phyloP scores from a whole-genome alignment of 2,797 vertebrate genomes.

The Neosilurus mollespiculum region DNA sequence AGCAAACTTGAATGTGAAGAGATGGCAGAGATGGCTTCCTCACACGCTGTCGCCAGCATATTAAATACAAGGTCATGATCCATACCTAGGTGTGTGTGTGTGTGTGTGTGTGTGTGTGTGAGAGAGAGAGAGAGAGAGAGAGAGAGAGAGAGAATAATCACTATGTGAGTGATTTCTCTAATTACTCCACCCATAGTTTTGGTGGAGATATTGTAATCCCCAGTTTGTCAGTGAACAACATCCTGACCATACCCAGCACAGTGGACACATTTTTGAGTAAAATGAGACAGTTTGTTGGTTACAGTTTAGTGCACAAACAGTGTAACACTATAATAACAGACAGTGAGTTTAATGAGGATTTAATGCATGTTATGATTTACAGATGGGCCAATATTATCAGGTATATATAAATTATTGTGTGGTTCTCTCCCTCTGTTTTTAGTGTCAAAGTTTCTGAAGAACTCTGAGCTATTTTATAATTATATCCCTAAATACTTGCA shows the following conservation, averaged over 20 bases:
- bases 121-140: background rate
- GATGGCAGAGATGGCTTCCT: constrained; percentile 62
- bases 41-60: constrained; percentile 65
- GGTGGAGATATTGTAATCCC: too few relatives aligned
- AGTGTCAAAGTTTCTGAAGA: background rate
- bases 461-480: background rate
- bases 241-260: too few relatives aligned
- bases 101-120: too few relatives aligned
- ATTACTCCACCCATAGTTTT: background rate
- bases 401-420: background rate
- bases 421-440: background rate
- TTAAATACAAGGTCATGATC: constrained; percentile 66
- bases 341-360: background rate
- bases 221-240: too few relatives aligned
- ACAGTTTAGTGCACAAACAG: background rate
- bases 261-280: background rate
- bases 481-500: background rate
- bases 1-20: constrained; percentile 47
- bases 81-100: too few relatives aligned
- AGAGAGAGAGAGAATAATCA: background rate
- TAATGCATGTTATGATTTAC: background rate
- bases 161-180: background rate
- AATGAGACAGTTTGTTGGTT: background rate
- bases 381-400: background rate
- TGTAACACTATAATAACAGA: background rate